Percentiles rank a stretch among this genome's conserved stretches.
These are phyloP conservation scores for Acanthoscelides obtectus DNA, from an alignment of 2,888 invertebrate species.

Conservation along the genomic window DNA sequence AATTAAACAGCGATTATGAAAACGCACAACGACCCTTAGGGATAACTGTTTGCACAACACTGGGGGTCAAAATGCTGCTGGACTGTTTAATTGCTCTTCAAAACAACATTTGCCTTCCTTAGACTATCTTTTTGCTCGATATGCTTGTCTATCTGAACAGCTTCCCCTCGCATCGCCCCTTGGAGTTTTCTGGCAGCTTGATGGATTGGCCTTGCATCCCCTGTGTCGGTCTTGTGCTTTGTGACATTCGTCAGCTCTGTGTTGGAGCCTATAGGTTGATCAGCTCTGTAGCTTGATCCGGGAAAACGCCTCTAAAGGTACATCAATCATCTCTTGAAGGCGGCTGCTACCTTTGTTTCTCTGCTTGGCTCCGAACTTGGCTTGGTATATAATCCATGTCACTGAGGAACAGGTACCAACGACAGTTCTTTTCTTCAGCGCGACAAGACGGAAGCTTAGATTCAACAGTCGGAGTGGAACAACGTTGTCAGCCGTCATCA, in stretches of 20 bases:
- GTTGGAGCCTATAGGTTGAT: too few relatives aligned
- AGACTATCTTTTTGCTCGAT: neutral
- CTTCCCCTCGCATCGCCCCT: neutral
- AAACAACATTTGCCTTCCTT: too few relatives aligned
- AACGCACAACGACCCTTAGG: too few relatives aligned
- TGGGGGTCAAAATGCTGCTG: too few relatives aligned
- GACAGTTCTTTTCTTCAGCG: neutral
- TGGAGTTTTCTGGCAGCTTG: too few relatives aligned
- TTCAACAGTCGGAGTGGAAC: neutral
- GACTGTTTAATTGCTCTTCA: too few relatives aligned
- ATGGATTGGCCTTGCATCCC: too few relatives aligned
- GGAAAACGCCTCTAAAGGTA: neutral
- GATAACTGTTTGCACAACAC: too few relatives aligned
- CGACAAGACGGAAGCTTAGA: neutral
- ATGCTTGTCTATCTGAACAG: neutral
- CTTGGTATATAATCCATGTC: neutral
- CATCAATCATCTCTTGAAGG: neutral
- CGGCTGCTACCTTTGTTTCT: too few relatives aligned
- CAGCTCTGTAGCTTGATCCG: neutral
- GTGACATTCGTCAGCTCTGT: neutral
- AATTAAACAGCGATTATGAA: too few relatives aligned
- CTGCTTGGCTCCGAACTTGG: too few relatives aligned
- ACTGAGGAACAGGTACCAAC: neutral
- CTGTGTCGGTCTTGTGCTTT: neutral
- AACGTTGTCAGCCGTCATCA: neutral